A percentile compares a stretch with the other conserved stretches of the same genome.
phyloP scores from a whole-genome alignment of 2,113 vertebrate species.

The Oryzias javanicus region DNA sequence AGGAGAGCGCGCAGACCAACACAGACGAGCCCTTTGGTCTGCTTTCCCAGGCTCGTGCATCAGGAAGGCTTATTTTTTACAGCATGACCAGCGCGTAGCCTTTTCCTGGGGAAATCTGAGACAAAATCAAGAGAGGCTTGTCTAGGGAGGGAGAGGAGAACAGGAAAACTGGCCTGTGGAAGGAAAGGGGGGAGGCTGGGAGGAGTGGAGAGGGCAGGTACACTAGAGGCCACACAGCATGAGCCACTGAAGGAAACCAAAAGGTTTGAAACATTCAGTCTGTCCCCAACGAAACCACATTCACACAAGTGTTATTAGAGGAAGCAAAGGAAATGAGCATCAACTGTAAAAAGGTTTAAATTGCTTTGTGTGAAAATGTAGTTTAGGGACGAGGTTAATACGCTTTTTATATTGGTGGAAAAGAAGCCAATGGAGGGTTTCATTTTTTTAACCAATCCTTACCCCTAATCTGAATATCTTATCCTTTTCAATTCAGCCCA shows the following conservation, averaged over 20 bases:
- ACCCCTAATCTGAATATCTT: no score
- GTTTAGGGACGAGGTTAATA: no score
- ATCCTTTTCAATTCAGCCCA: no score
- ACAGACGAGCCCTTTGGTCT: conserved; percentile 51
- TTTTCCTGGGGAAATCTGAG: conserved; percentile 82
- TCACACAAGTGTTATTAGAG: neutral
- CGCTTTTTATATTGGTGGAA: no score
- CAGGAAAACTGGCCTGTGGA: conserved; percentile 71
- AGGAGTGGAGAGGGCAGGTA: conserved; percentile 28
- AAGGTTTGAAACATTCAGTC: conserved; percentile 40
- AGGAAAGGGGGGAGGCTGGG: conserved; percentile 38
- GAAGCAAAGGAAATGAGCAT: no score
- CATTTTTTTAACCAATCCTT: no score
- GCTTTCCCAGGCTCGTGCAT: conserved; percentile 73
- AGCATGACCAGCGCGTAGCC: conserved; percentile 73
- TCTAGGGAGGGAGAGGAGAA: conserved; percentile 63
- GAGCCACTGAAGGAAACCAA: conserved; percentile 41
- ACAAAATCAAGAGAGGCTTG: conserved; percentile 74
- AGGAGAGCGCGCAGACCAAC: conserved; percentile 23
- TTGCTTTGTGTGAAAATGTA: no score
- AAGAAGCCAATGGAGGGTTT: no score
- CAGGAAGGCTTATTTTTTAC: conserved; percentile 80
- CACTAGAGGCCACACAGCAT: conserved; percentile 54
- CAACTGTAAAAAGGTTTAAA: no score
- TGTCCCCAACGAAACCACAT: no score